Conservation (phyloP, 2,888 invertebrate species). For the Muscina levida region DNA sequence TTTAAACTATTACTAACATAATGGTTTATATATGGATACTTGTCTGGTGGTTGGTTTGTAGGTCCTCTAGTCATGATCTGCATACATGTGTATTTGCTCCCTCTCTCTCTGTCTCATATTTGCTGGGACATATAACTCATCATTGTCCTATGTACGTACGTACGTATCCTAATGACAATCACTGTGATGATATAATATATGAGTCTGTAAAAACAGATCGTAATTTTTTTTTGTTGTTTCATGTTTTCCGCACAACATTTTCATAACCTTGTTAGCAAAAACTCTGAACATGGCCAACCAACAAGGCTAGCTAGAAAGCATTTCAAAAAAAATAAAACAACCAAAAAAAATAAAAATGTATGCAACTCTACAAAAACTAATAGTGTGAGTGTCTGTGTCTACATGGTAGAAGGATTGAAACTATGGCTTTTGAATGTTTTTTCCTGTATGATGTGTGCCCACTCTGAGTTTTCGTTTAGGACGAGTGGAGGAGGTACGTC, state of each 20-base stretch:
- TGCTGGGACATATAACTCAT: background rate
- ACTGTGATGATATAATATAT: conserved; percentile 16
- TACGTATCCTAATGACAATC: conserved; percentile 30
- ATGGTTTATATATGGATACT: conserved; percentile 30
- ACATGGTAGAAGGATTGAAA: too few relatives aligned
- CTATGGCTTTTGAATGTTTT: conserved; percentile 33
- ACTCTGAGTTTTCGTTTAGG: background rate
- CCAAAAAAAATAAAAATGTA: conserved; percentile 12
- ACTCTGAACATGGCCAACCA: background rate
- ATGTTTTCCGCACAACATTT: conserved; percentile 13
- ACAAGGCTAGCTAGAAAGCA: background rate
- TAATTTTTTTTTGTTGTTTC: conserved; percentile 18
- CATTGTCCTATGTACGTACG: too few relatives aligned
- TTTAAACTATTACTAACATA: conserved; percentile 43
- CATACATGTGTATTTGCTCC: conserved; percentile 18
- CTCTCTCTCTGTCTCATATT: too few relatives aligned
- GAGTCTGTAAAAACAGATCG: conserved; percentile 7
- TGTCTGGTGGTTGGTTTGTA: conserved; percentile 4
- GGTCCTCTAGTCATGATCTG: background rate
- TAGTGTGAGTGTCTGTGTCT: background rate
- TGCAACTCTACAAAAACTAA: conserved; percentile 8
- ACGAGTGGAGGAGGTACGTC: background rate
- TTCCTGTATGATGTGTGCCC: background rate
- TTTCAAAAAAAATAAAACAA: conserved; percentile 4
- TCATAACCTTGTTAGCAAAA: conserved; percentile 42